Conservation (phyloP, 1,140 invertebrate species). For the Marisa cornuarietis region DNA sequence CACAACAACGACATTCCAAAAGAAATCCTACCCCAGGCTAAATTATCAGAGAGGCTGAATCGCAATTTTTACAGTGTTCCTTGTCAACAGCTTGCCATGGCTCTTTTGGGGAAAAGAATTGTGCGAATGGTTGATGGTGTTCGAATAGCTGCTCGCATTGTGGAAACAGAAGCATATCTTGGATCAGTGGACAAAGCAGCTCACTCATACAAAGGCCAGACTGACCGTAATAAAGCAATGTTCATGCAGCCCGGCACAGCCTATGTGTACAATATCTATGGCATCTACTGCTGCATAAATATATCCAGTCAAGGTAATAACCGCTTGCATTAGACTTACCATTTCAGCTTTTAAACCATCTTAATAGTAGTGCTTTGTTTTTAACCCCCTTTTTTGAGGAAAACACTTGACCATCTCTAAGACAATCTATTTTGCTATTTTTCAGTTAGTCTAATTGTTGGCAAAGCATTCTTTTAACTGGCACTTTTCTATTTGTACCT, state of each 20-base stretch:
- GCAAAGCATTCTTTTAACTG: too few relatives aligned
- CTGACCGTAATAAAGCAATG: slow-evolving; percentile 79
- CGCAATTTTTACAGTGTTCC: slow-evolving; percentile 47
- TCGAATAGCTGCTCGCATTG: slow-evolving; percentile 74
- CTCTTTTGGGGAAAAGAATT: slow-evolving; percentile 72
- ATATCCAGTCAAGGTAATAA: slow-evolving; percentile 77
- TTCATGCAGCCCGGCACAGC: slow-evolving; percentile 83
- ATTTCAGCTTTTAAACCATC: too few relatives aligned
- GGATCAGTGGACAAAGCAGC: slow-evolving; percentile 79
- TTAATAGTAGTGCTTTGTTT: too few relatives aligned
- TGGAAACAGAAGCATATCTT: slow-evolving; percentile 83
- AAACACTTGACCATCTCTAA: too few relatives aligned
- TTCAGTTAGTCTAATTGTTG: too few relatives aligned
- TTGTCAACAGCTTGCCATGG: slow-evolving; percentile 69
- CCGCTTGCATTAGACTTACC: too few relatives aligned
- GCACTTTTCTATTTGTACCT: too few relatives aligned
- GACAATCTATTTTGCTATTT: too few relatives aligned
- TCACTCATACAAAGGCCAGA: slow-evolving; percentile 76
- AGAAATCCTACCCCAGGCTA: neutral
- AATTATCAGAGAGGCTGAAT: slow-evolving; percentile 21
- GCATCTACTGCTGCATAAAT: slow-evolving; percentile 86
- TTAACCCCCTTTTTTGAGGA: too few relatives aligned
- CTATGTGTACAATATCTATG: slow-evolving; percentile 84
- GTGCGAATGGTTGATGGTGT: slow-evolving; percentile 65
- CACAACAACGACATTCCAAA: too few relatives aligned